Conservation (phyloP, 2,113 vertebrate genomes). For the Aldabrachelys gigantea region DNA sequence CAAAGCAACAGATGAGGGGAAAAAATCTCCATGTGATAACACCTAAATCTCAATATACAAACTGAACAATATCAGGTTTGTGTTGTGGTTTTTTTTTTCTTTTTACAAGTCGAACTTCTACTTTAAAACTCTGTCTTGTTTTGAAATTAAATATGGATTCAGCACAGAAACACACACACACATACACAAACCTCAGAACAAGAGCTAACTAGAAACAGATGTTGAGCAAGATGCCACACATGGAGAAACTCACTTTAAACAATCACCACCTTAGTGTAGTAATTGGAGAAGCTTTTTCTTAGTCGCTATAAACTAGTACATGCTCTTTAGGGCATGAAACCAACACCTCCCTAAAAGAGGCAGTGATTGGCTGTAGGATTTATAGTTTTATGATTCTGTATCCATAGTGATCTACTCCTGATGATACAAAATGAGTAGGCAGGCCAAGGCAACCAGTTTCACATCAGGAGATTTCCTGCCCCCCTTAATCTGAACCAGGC, state of each 20-base stretch:
- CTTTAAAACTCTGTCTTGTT: slow-evolving; percentile 49
- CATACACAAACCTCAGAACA: slow-evolving; percentile 40
- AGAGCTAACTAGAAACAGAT: slow-evolving; percentile 79
- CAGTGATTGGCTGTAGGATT: slow-evolving; percentile 62
- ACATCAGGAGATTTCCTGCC: slow-evolving; percentile 32
- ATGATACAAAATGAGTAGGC: slow-evolving; percentile 62
- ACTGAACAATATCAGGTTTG: not conserved
- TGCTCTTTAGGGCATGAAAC: slow-evolving; percentile 64
- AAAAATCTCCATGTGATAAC: slow-evolving; percentile 7
- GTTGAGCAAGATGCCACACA: slow-evolving; percentile 75
- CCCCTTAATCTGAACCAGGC: slow-evolving; percentile 46
- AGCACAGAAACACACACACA: not conserved
- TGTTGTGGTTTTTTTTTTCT: slow-evolving; percentile 25
- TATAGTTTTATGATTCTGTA: slow-evolving; percentile 65
- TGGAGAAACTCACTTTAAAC: slow-evolving; percentile 68
- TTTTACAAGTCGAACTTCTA: slow-evolving; percentile 19
- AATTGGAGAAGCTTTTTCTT: slow-evolving; percentile 77
- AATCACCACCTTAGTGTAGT: slow-evolving; percentile 78
- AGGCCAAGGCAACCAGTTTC: not conserved
- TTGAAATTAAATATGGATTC: slow-evolving; percentile 49
- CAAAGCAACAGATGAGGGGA: slow-evolving; percentile 28
- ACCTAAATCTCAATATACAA: not conserved
- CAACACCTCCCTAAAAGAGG: slow-evolving; percentile 58
- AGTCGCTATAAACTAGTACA: slow-evolving; percentile 61
- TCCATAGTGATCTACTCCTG: slow-evolving; percentile 56